phyloP scores from a whole-genome alignment of 2,888 invertebrate species.

The Dorcus parallelipipedus region DNA sequence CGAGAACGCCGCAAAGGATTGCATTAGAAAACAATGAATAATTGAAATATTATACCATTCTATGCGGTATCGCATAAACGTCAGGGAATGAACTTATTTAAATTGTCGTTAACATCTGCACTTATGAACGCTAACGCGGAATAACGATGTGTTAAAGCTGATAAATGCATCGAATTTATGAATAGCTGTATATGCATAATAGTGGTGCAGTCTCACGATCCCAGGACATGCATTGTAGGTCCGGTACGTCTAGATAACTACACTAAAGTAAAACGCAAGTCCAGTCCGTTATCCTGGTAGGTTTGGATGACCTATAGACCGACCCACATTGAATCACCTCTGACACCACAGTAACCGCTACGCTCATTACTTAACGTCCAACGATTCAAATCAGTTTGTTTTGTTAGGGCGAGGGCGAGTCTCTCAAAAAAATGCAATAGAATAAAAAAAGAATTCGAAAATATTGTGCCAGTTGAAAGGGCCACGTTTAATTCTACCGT shows the following conservation, averaged over 20 bases:
- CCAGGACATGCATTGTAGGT: neutral
- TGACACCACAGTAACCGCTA: slow-evolving; percentile 13
- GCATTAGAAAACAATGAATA: slow-evolving; percentile 29
- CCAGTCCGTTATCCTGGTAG: slow-evolving; percentile 18
- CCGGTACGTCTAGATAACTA: too few species aligned
- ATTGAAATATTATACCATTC: slow-evolving; percentile 24
- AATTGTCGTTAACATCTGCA: slow-evolving; percentile 16
- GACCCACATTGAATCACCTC: slow-evolving; percentile 25
- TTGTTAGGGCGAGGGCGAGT: too few species aligned
- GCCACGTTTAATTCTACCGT: too few species aligned
- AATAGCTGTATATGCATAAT: neutral
- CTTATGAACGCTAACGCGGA: slow-evolving; percentile 7
- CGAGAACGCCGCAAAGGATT: slow-evolving; percentile 1
- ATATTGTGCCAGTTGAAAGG: too few species aligned
- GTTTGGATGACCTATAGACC: slow-evolving; percentile 22
- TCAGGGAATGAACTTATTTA: slow-evolving; percentile 20
- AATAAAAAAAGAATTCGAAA: too few species aligned
- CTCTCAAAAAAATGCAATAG: too few species aligned
- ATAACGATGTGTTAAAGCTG: slow-evolving; percentile 22
- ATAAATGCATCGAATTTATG: slow-evolving; percentile 24
- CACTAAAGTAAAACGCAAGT: neutral
- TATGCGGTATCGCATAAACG: slow-evolving; percentile 25
- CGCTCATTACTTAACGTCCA: neutral
- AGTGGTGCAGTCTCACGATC: neutral
- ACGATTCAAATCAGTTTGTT: too few species aligned